Evolutionary conservation across 1,140 invertebrate species (phyloP).

Genomic region (Halesus radiatus): DNA sequence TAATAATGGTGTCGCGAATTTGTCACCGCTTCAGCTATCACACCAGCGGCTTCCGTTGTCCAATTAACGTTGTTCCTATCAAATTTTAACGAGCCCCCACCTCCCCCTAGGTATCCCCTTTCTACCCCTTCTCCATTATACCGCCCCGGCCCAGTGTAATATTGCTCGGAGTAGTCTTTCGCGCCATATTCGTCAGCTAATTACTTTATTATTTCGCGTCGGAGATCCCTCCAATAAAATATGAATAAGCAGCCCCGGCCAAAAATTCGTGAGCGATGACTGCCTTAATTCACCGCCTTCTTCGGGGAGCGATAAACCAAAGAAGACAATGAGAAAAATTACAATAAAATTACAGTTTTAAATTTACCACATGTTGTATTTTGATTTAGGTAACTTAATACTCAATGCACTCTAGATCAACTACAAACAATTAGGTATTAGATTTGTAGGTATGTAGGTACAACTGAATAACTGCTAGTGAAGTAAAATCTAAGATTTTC

Average conservation of each 20-base stretch:
- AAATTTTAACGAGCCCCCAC: conserved; percentile 57
- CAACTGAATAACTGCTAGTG: no score
- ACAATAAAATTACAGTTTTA: background rate
- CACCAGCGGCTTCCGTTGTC: conserved; percentile 52
- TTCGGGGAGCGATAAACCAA: conserved; percentile 10
- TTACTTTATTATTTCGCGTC: conserved; percentile 57
- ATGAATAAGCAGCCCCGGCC: conserved; percentile 27
- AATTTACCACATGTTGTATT: no score
- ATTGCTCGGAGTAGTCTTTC: conserved; percentile 52
- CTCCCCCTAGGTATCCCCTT: conserved; percentile 11
- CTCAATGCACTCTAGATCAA: no score
- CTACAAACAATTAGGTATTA: no score
- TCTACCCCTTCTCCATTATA: background rate
- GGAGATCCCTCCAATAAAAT: conserved; percentile 34
- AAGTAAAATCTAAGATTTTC: no score
- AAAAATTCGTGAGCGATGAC: conserved; percentile 20
- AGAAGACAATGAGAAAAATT: conserved; percentile 17
- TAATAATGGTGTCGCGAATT: conserved; percentile 14
- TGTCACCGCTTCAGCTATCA: conserved; percentile 36
- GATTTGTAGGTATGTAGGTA: no score
- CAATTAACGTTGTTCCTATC: conserved; percentile 59
- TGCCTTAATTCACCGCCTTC: background rate
- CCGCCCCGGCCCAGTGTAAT: conserved; percentile 30
- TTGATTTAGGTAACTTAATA: no score
- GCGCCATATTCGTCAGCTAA: conserved; percentile 56